Conservation (phyloP, 92 coral and sea anemone genomes). For the Zoanthus sociatus region DNA sequence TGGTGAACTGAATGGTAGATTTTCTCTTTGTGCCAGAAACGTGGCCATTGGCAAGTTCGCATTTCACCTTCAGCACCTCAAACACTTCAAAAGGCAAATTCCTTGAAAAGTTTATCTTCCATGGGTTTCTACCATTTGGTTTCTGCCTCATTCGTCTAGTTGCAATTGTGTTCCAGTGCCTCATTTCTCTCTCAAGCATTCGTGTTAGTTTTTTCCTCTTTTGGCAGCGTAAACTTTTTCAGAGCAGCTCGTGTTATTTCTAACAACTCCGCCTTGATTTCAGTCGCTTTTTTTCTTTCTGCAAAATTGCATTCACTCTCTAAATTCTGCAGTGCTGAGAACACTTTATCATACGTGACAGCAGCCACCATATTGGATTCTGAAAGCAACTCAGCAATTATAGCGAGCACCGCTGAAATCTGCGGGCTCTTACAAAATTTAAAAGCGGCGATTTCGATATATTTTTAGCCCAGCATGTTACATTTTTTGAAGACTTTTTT, state of each 20-base stretch:
- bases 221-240: conserved; percentile 17
- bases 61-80: conserved; percentile 28
- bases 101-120: conserved; percentile 33
- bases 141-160: conserved; percentile 31
- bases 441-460: conserved; percentile 22
- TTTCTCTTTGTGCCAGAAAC: conserved; percentile 14
- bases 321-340: neutral
- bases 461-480: conserved; percentile 19
- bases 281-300: conserved; percentile 11
- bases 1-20: conserved; percentile 25
- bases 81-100: conserved; percentile 55
- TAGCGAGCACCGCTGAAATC: conserved; percentile 24
- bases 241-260: conserved; percentile 24
- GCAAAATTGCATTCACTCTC: conserved; percentile 11
- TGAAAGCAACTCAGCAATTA: neutral
- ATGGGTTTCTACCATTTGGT: conserved; percentile 45
- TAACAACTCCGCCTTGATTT: conserved; percentile 8
- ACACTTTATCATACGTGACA: neutral
- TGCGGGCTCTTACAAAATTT: conserved; percentile 19
- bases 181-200: conserved; percentile 36
- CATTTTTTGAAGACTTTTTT: too few relatives aligned
- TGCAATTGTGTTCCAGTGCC: conserved; percentile 37
- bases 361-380: conserved; percentile 20
- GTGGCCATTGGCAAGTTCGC: neutral
- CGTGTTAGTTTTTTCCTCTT: conserved; percentile 26